phyloP scores from a whole-genome alignment of 2,797 vertebrate species.

The Poeciliopsis infans region DNA sequence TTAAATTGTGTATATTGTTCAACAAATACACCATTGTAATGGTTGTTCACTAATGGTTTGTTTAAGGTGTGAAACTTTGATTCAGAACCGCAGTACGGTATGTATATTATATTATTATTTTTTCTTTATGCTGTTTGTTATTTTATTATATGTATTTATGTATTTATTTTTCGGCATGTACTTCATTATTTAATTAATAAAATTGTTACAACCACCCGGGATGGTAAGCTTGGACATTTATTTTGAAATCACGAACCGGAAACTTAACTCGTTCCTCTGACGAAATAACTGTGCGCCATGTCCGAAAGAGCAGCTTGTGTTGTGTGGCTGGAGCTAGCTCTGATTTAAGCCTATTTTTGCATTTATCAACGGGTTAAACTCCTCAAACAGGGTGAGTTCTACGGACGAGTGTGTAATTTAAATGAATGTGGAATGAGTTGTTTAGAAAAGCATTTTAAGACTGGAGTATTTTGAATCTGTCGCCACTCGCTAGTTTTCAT shows the following conservation, averaged over 20 bases:
- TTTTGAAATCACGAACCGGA: slow-evolving; percentile 28
- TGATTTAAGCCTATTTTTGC: slow-evolving; percentile 15
- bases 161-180: neutral
- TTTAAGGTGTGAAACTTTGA: neutral
- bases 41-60: neutral
- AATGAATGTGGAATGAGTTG: too few relatives aligned
- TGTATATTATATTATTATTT: neutral
- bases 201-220: neutral
- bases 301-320: neutral
- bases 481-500: slow-evolving; percentile 31
- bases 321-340: slow-evolving; percentile 18
- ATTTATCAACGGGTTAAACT: neutral
- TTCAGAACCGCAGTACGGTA: neutral
- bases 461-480: slow-evolving; percentile 15
- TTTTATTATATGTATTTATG: neutral
- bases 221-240: slow-evolving; percentile 2
- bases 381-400: slow-evolving; percentile 13
- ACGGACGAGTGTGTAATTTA: accelerated
- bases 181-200: neutral
- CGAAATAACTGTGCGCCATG: slow-evolving; percentile 53
- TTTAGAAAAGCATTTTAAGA: neutral
- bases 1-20: neutral
- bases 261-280: slow-evolving; percentile 33
- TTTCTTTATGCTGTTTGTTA: neutral
- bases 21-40: neutral